phyloP scores from a whole-genome alignment of 2,888 invertebrate species.

The Mycalesis mineus region DNA sequence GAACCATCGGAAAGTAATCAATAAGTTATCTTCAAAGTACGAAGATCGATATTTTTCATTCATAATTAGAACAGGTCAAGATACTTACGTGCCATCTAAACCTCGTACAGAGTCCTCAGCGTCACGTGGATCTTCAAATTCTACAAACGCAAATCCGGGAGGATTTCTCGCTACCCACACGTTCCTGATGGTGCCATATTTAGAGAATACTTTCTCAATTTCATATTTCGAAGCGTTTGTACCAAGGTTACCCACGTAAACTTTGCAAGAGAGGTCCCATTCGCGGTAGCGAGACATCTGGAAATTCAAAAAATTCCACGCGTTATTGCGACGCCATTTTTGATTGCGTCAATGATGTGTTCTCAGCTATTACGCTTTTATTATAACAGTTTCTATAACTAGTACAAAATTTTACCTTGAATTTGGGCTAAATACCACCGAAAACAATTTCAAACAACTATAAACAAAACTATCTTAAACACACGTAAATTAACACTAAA shows the following conservation, averaged over 20 bases:
- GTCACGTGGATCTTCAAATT: conserved; percentile 92
- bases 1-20: conserved; percentile 2
- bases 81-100: conserved; percentile 83
- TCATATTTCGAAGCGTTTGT: conserved; percentile 94
- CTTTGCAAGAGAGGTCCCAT: conserved; percentile 93
- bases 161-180: conserved; percentile 97
- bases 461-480: neutral
- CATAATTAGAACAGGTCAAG: neutral
- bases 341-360: neutral
- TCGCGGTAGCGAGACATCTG: conserved; percentile 85
- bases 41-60: no score
- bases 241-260: conserved; percentile 94
- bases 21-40: no score
- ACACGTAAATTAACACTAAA: neutral
- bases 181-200: conserved; percentile 92
- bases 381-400: neutral
- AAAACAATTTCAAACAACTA: neutral
- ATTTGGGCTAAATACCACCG: neutral
- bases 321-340: conserved; percentile 32
- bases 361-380: neutral
- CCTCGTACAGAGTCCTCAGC: conserved; percentile 92
- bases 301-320: conserved; percentile 31
- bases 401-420: neutral
- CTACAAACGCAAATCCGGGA: conserved; percentile 94
- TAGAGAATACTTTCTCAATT: conserved; percentile 90